Base-by-base conservation (phyloP, 2,113 vertebrate species). In the Tautogolabrus adspersus region DNA sequence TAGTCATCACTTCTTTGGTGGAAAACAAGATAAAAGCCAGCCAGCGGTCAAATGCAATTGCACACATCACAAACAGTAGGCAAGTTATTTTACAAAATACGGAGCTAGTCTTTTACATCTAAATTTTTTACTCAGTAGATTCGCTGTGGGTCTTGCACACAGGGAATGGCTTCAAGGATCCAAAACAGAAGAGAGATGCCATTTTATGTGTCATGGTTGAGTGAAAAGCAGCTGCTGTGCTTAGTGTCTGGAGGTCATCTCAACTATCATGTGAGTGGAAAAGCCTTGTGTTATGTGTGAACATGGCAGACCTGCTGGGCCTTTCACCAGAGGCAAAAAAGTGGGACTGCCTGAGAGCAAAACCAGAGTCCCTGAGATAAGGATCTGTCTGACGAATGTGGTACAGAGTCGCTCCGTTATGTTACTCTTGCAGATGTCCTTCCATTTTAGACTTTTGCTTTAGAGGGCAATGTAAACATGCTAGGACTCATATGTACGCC, bases 11-110 rank as follows among this genome's bases (percentile, higher is more conserved):
- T 65, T 90, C 68, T 86, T 87, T 71, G 21, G 62, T 72, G 61
- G 61, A 87, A 81, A 74, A 85, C 77, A 75, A 83, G 79, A 93
- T 89, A 78, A 79, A 86, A 83, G 70, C 76, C 88, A 82, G 72
- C 88, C 87, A 86, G 75, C 67, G 72, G 82, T 88, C 87, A 86
- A 89, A 92, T 89, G 84, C 86, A 92, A 91, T 88, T 92, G 91
- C 88, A 89, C 83, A 90, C 90, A 85, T 85, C 74, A 85, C 59
- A 78, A 72, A 86, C 37, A 85, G 67, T 58, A 12, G 61, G 52
- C 22, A 54, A 79, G 73, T 81, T 70, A 69, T 79, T 88, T 61
- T 58, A 58, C 61, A 75, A 80, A 85, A 70, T 23, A 49, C 8
- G 0, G 19, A 66, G 58, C 30, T 81, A 18, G 34, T 76, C 52